Conservation (phyloP, 2,888 invertebrate genomes). For the Hyppa rectilinea region DNA sequence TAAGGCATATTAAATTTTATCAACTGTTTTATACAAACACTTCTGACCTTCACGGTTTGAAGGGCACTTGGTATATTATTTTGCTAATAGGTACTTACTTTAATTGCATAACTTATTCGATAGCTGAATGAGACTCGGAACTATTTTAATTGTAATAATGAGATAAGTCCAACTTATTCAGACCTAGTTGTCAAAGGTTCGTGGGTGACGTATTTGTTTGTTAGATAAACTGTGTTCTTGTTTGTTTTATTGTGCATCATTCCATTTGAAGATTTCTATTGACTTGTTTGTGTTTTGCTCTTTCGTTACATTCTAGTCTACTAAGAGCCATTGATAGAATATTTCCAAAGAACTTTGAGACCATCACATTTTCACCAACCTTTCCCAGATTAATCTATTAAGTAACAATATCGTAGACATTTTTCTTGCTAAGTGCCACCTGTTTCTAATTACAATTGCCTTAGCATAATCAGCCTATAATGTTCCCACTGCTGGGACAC, state of each 20-base stretch:
- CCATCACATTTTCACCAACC: not conserved
- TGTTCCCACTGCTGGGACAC: too few relatives aligned
- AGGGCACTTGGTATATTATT: constrained; percentile 66
- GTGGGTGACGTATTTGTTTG: constrained; percentile 27
- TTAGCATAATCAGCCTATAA: too few relatives aligned
- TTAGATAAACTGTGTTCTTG: constrained; percentile 23
- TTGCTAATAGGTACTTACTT: constrained; percentile 43
- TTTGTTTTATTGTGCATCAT: constrained; percentile 22
- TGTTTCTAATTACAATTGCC: not conserved
- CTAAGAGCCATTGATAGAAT: not conserved
- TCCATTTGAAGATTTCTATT: constrained; percentile 7
- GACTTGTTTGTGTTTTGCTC: constrained; percentile 12
- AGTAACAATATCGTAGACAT: not conserved
- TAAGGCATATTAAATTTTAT: constrained; percentile 65
- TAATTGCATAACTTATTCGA: constrained; percentile 45
- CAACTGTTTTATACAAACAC: constrained; percentile 65
- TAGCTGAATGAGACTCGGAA: constrained; percentile 30
- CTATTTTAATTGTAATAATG: constrained; percentile 30
- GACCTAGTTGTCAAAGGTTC: constrained; percentile 18
- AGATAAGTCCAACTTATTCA: constrained; percentile 30
- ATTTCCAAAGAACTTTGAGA: not conserved
- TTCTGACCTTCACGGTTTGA: constrained; percentile 73
- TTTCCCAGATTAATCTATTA: constrained; percentile 9
- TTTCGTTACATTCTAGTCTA: not conserved
- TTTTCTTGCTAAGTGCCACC: not conserved